These are phyloP conservation scores for Tromatobia lineatoria DNA, from an alignment of 2,888 invertebrate genomes.

Conservation along the genomic window DNA sequence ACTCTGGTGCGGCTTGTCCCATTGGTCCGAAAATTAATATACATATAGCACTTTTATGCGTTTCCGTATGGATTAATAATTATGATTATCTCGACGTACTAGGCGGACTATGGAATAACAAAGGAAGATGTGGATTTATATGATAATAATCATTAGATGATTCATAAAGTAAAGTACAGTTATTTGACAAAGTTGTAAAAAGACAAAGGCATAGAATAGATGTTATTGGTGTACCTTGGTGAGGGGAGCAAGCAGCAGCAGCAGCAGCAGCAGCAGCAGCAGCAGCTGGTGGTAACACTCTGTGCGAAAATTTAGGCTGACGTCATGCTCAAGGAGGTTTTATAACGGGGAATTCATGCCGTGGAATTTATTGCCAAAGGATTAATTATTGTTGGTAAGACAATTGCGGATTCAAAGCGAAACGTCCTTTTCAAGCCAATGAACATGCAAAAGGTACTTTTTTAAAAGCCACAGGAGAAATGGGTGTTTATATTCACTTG, in stretches of 20 bases:
- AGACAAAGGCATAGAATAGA: too few relatives aligned
- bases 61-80: slow-evolving; percentile 28
- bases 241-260: too few relatives aligned
- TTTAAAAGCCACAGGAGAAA: slow-evolving; percentile 24
- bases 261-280: too few relatives aligned
- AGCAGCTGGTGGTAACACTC: not conserved
- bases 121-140: too few relatives aligned
- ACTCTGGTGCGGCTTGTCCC: slow-evolving; percentile 39
- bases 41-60: slow-evolving; percentile 3
- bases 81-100: not conserved
- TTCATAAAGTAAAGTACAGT: not conserved
- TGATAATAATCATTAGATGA: not conserved
- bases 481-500: slow-evolving; percentile 46
- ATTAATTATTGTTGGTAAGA: slow-evolving; percentile 2
- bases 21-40: slow-evolving; percentile 42
- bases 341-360: slow-evolving; percentile 36
- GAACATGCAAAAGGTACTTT: slow-evolving; percentile 40
- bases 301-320: slow-evolving; percentile 12
- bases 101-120: not conserved
- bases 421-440: slow-evolving; percentile 11
- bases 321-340: slow-evolving; percentile 10
- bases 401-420: slow-evolving; percentile 30
- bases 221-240: slow-evolving; percentile 31
- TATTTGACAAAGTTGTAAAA: too few relatives aligned
- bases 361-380: too few relatives aligned